Conservation (phyloP, 1,140 invertebrate species). For the Cydia splendana region DNA sequence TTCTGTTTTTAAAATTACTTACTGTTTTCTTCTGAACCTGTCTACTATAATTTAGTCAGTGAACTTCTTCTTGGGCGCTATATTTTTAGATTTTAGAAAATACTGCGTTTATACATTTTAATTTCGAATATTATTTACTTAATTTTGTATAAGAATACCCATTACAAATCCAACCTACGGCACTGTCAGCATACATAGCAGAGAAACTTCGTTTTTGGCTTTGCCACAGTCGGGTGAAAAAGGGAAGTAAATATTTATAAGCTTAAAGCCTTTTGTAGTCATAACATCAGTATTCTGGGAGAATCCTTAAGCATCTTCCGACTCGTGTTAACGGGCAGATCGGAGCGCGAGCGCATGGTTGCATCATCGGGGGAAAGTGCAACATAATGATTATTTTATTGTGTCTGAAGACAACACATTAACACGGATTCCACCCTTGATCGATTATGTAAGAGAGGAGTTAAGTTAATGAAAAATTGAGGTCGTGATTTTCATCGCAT, state of each 20-base stretch:
- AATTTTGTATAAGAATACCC: too few relatives aligned
- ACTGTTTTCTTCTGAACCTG: too few relatives aligned
- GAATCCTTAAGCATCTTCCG: conserved; percentile 66
- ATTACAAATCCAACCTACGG: too few relatives aligned
- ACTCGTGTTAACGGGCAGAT: conserved; percentile 61
- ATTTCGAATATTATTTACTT: too few relatives aligned
- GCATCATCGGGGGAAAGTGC: conserved; percentile 65
- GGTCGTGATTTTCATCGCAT: too few relatives aligned
- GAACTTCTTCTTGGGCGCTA: too few relatives aligned
- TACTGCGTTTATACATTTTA: too few relatives aligned
- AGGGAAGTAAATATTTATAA: conserved; percentile 20
- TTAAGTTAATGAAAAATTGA: too few relatives aligned
- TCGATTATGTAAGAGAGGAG: too few relatives aligned
- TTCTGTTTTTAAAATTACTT: neutral
- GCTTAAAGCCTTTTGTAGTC: conserved; percentile 21
- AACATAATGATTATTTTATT: conserved; percentile 51
- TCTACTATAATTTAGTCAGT: too few relatives aligned
- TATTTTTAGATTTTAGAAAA: too few relatives aligned
- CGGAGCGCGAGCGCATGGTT: conserved; percentile 54
- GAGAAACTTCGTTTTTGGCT: neutral
- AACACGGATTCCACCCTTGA: conserved; percentile 27
- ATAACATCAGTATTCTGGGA: conserved; percentile 33
- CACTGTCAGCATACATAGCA: too few relatives aligned
- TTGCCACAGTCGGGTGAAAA: neutral
- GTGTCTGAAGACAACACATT: conserved; percentile 16